Evolutionary conservation across 1,140 invertebrate genomes (phyloP).

Genomic region (Brevipalpus yothersi): DNA sequence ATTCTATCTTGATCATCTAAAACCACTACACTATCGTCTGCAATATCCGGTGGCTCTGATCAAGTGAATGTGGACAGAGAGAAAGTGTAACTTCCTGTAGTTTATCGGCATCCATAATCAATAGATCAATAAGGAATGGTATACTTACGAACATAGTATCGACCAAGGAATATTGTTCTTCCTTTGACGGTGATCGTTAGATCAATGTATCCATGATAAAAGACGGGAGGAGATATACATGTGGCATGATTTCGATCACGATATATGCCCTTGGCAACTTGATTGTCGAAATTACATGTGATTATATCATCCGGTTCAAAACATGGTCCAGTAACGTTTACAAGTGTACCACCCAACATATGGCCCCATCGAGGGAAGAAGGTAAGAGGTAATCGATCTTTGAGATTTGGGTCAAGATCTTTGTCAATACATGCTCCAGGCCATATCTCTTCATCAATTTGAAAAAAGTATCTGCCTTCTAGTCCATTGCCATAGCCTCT

Average conservation of each 20-base stretch:
- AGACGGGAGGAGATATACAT: constrained; percentile 64
- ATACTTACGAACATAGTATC: constrained; percentile 59
- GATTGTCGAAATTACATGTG: constrained; percentile 31
- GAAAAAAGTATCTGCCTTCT: constrained; percentile 69
- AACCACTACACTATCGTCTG: constrained; percentile 13
- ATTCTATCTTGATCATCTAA: constrained; percentile 10
- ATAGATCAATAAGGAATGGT: background rate
- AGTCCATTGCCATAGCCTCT: constrained; percentile 66
- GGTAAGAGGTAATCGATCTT: constrained; percentile 34
- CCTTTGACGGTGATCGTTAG: constrained; percentile 56
- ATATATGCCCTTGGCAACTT: constrained; percentile 16
- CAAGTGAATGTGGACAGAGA: background rate
- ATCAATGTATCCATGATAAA: constrained; percentile 66
- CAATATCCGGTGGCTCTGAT: constrained; percentile 15
- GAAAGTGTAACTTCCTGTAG: background rate
- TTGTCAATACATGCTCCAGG: constrained; percentile 46
- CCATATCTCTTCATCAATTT: constrained; percentile 80
- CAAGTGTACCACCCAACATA: constrained; percentile 78
- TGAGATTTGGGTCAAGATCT: constrained; percentile 15
- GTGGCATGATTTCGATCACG: constrained; percentile 41
- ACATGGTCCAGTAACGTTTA: constrained; percentile 84
- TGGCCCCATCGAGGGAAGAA: constrained; percentile 80
- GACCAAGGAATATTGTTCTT: constrained; percentile 64
- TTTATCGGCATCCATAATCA: background rate
- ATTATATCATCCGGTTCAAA: constrained; percentile 44